A percentile compares a stretch with the other conserved stretches of the same genome.
Conservation (phyloP, 2,113 vertebrate genomes). For the Burhinus bistriatus region DNA sequence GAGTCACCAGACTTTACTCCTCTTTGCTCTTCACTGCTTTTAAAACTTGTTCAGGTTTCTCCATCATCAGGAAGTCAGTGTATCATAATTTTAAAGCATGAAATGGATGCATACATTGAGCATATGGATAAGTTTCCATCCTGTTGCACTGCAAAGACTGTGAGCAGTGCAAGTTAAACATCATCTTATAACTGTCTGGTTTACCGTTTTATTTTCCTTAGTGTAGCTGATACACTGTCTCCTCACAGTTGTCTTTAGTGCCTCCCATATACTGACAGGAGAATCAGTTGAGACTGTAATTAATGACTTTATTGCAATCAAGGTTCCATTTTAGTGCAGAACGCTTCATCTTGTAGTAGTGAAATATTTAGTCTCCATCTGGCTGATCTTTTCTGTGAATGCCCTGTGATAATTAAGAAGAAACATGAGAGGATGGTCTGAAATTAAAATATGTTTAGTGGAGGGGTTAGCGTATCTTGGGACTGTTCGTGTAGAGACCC, state of each 20-base stretch:
- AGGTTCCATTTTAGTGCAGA: constrained; percentile 55
- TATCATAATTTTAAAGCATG: not conserved
- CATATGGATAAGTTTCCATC: not conserved
- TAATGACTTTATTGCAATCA: constrained; percentile 68
- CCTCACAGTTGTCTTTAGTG: constrained; percentile 27
- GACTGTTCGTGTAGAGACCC: not conserved
- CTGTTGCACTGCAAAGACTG: not conserved
- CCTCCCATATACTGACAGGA: not conserved
- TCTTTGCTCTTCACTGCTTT: not conserved
- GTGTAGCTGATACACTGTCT: not conserved
- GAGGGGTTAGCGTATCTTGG: not conserved
- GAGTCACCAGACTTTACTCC: not conserved
- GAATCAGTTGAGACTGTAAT: constrained; percentile 54
- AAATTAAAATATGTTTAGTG: constrained; percentile 3
- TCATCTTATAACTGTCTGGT: not conserved
- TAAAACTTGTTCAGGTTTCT: not conserved
- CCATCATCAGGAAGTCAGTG: not conserved
- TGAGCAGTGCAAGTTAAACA: not conserved
- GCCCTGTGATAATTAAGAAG: constrained; percentile 58
- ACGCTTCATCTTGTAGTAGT: constrained; percentile 56
- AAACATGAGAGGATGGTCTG: constrained; percentile 34
- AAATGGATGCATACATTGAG: not conserved
- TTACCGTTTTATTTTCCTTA: not conserved
- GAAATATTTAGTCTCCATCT: constrained; percentile 72
- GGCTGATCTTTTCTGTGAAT: constrained; percentile 56